Base-by-base conservation (phyloP, 2,888 invertebrate genomes). In the Incurvaria masculella region DNA sequence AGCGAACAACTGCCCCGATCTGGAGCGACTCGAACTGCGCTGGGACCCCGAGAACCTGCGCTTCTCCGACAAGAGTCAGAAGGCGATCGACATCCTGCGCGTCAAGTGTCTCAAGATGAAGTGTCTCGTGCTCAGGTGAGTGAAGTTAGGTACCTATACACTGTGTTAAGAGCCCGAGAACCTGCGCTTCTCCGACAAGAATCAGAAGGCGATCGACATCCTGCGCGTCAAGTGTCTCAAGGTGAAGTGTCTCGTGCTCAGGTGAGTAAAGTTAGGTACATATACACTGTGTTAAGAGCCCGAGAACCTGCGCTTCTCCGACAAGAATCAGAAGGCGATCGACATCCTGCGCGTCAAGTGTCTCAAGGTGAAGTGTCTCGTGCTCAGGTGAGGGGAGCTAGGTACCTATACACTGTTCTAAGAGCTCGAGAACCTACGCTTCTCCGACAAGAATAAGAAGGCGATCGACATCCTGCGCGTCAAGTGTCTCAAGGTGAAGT, bases 21-120 rank as follows among this genome's bases (percentile, higher is more conserved):
- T 99, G 60, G 94, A 97, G 68, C 83, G 99, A 1, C 72, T 99
- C 48, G 99, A 99, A 68, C 79, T 99, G 21, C 87, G 82, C 56
- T 99, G 99, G 99, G 99, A 99, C 71, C 97, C 98, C 0, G 97
- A 97, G 61, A 98, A 98, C 63, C 82, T 99, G 33, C 84, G 99
- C 46, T 99, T 97, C 75, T 98, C 97, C 38, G 99, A 99, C 72
- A 99, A 99, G 74, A 97, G 97, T 64, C 97, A 97, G 72, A 99
- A 99, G 69, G 98, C 98, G 41, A 97, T 99, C 56, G 99, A 99
- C 69, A 91, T 97, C 44, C 81, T 99, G 52, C 87, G 99, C 42
- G 93, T 99, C 41, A 94, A 94, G 63, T 98, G 98, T 61, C 81
- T 96, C 1, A 92, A 95, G 65, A 79, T 99, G 45, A 88, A 89